Conservation (phyloP, 2,797 vertebrate species). For the Lindbergichthys nudifrons region DNA sequence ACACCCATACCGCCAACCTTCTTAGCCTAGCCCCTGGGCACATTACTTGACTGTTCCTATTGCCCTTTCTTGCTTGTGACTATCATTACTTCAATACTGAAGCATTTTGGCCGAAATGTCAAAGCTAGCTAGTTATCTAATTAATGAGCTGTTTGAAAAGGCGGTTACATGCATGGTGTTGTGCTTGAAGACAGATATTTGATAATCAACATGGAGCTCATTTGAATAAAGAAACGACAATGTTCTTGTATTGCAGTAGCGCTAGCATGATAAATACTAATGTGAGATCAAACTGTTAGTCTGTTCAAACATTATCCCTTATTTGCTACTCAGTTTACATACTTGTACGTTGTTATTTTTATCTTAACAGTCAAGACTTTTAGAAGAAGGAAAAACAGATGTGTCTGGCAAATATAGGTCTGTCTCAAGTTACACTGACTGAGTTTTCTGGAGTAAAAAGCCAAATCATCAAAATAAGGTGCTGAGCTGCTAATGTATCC, state of each 20-base stretch:
- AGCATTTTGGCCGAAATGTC: background rate
- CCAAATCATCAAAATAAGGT: background rate
- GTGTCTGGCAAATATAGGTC: background rate
- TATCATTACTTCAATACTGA: background rate
- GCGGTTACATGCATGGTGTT: background rate
- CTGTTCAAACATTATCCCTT: background rate
- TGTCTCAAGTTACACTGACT: background rate
- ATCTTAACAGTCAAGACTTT: background rate
- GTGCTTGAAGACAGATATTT: background rate
- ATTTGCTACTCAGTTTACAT: background rate
- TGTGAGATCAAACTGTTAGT: background rate
- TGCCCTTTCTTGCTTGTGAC: background rate
- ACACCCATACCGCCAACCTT: slow-evolving; percentile 8
- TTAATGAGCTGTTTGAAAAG: background rate
- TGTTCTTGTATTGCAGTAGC: background rate
- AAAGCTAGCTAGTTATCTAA: too few relatives aligned
- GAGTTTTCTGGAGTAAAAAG: background rate
- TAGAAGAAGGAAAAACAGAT: background rate
- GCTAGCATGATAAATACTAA: background rate
- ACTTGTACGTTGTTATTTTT: background rate
- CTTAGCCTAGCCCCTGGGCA: background rate
- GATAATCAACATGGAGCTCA: background rate
- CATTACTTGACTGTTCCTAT: slow-evolving; percentile 32
- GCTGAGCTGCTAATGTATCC: background rate
- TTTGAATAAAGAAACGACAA: background rate